Base-by-base conservation (phyloP, 2,888 invertebrate genomes). In the Cheiracanthium punctorium region DNA sequence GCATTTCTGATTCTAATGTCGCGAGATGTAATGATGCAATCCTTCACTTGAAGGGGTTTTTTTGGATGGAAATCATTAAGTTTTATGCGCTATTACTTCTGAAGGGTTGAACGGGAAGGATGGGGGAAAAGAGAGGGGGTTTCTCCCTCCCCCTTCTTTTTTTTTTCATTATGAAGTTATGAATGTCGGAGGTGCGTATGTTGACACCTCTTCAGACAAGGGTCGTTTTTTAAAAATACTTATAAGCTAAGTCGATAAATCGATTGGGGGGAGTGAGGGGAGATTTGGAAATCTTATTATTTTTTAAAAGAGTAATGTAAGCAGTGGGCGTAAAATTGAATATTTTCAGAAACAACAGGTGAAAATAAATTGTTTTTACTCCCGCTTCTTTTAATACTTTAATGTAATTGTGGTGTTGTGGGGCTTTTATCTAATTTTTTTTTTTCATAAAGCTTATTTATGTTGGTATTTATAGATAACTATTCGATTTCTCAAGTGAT, bases 21-120 rank as follows among this genome's bases (percentile, higher is more conserved):
- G 43, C 58, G 74, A 74, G 69, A 24, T 17, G 74, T 74, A 79
- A 85, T 74, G 84, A 58, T 30, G 84, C 84, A 79, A 80, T 85
- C 73, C 52, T 41, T 85, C 33, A 65, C 67, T 28, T 14, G 37
- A 41, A 28, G 82, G 82, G 82, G 75, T 64, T n/a, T n/a, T n/a
- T n/a, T n/a, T 14, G 65, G 71, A 71, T 79, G 24, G 58, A 24
- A 79, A 85, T 85, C 84, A 85, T 85, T 85, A 85, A 85, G 84
- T 84, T 77, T 84, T 77, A 84, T 79, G 84, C 84, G 70, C 82
- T 77, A 84, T 84, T 84, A 84, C 82, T 84, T 82, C 71, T 37
- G 64, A 17, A 74, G 65, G 67, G 33, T 12, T 17, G 7, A 37
- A 12, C 41, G 58, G 58, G 24, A 48, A 30, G 65, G 69, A 30